Conservation (phyloP, 2,888 invertebrate genomes). For the Saturnia japonica region DNA sequence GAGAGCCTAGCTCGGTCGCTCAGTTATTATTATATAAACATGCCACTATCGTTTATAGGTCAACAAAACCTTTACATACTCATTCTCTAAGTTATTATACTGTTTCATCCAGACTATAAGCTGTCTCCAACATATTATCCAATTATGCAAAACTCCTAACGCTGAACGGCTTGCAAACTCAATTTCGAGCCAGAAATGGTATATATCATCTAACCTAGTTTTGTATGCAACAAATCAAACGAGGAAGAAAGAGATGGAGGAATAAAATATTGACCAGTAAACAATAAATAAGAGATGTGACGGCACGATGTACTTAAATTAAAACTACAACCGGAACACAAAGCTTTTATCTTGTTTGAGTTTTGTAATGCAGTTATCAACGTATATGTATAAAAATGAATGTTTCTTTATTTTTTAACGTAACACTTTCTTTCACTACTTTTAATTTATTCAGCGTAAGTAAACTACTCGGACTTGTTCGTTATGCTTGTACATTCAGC, state of each 20-base stretch:
- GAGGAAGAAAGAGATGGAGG: not conserved
- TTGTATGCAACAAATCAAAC: not conserved
- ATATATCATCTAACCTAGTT: conserved; percentile 17
- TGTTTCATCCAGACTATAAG: conserved; percentile 20
- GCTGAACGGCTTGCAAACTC: conserved; percentile 37
- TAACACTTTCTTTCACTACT: no score
- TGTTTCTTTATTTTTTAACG: no score
- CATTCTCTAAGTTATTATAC: conserved; percentile 17
- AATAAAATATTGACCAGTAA: not conserved
- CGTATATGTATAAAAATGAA: not conserved
- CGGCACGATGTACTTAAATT: conserved; percentile 44
- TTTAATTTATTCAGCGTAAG: not conserved
- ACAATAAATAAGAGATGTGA: conserved; percentile 27
- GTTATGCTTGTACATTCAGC: conserved; percentile 12
- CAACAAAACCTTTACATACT: no score
- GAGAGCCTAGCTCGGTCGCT: no score
- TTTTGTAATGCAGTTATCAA: not conserved
- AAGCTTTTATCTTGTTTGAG: conserved; percentile 31
- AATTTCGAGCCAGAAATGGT: conserved; percentile 31
- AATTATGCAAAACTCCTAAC: conserved; percentile 45
- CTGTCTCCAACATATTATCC: conserved; percentile 43
- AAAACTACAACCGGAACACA: conserved; percentile 33
- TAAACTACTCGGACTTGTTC: not conserved
- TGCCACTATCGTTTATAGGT: conserved; percentile 2
- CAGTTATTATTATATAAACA: no score